These are phyloP conservation scores for Aspidiotus rigidus DNA, from an alignment of 2,888 invertebrate genomes.

Conservation along the genomic window DNA sequence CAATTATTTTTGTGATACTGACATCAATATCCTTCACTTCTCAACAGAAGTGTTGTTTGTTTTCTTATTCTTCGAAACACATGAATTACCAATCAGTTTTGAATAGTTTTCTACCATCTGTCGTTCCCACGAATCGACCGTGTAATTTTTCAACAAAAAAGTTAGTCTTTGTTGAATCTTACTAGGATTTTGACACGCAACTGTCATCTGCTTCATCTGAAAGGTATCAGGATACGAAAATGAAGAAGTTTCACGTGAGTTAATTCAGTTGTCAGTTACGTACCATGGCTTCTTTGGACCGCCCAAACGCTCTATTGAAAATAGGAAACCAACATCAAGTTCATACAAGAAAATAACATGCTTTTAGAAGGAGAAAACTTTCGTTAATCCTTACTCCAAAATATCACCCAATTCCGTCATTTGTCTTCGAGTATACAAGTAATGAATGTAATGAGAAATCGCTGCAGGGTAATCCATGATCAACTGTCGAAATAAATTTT, in stretches of 20 bases:
- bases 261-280: conserved; percentile 41
- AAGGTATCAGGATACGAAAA: conserved; percentile 25
- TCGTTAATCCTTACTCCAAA: conserved; percentile 53
- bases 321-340: conserved; percentile 21
- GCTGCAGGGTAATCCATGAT: conserved; percentile 61
- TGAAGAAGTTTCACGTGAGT: conserved; percentile 20
- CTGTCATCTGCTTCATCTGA: conserved; percentile 45
- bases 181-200: conserved; percentile 43
- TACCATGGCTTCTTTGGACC: conserved; percentile 58
- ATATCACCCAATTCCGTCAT: conserved; percentile 60
- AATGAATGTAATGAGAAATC: conserved; percentile 63
- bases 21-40: too few species aligned
- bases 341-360: too few species aligned
- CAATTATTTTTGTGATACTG: too few species aligned
- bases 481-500: conserved; percentile 58
- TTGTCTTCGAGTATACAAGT: conserved; percentile 58
- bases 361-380: too few species aligned
- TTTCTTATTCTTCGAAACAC: too few species aligned
- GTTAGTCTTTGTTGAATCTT: conserved; percentile 45
- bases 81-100: conserved; percentile 46
- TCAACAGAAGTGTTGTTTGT: too few species aligned
- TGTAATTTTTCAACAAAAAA: conserved; percentile 48
- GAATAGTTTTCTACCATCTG: conserved; percentile 45
- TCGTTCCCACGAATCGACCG: conserved; percentile 46
- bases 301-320: conserved; percentile 55